Conservation (phyloP, 2,888 invertebrate genomes). For the Pheosia tremula region DNA sequence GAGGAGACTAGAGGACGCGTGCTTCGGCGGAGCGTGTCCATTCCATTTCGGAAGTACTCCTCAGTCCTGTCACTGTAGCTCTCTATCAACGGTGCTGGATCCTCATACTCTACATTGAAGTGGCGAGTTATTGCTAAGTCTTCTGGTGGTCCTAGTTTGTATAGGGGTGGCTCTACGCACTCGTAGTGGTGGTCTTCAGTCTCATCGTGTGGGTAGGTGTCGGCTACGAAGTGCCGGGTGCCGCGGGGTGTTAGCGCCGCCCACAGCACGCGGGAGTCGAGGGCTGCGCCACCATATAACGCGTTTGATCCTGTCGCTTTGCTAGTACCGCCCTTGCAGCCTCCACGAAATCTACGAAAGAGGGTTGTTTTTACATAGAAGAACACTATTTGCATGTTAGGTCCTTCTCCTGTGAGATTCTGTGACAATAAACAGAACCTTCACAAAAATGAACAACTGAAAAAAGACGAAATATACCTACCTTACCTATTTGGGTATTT, state of each 20-base stretch:
- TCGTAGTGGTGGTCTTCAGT: conserved; percentile 89
- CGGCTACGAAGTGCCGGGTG: conserved; percentile 90
- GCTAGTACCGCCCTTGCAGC: conserved; percentile 83
- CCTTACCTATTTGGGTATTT: too few species aligned
- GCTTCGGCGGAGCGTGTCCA: conserved; percentile 77
- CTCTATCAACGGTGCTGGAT: conserved; percentile 90
- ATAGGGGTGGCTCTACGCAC: conserved; percentile 86
- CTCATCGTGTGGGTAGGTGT: conserved; percentile 86
- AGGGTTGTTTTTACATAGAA: not conserved
- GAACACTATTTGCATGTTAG: too few species aligned
- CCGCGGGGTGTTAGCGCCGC: conserved; percentile 93
- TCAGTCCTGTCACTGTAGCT: conserved; percentile 86
- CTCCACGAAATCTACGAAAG: conserved; percentile 69
- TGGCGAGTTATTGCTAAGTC: conserved; percentile 87
- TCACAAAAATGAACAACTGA: too few species aligned
- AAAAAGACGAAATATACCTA: too few species aligned
- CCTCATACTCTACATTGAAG: conserved; percentile 92
- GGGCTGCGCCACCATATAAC: conserved; percentile 78
- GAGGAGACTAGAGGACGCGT: conserved; percentile 90
- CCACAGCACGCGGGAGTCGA: conserved; percentile 90
- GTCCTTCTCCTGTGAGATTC: too few species aligned
- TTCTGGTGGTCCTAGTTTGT: conserved; percentile 78
- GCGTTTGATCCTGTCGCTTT: conserved; percentile 78
- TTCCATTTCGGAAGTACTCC: conserved; percentile 74
- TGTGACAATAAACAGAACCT: too few species aligned